phyloP scores from a whole-genome alignment of 2,797 vertebrate genomes.

The Sus cebifrons region DNA sequence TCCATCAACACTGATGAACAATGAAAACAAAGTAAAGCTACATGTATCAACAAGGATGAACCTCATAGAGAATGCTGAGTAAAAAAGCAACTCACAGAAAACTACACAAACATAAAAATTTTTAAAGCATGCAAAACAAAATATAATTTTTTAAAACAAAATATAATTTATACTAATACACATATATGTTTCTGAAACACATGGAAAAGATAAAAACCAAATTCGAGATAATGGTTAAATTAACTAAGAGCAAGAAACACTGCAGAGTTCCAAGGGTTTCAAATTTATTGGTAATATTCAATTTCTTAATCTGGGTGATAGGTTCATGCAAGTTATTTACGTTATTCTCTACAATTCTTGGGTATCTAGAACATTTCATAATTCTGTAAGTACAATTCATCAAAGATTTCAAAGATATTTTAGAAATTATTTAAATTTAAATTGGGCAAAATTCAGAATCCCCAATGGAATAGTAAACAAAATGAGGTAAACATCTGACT shows the following conservation, averaged over 20 bases:
- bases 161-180: neutral
- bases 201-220: neutral
- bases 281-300: too few relatives aligned
- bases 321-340: neutral
- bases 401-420: conserved; percentile 38
- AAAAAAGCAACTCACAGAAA: conserved; percentile 5
- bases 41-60: neutral
- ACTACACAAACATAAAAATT: neutral
- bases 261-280: too few relatives aligned
- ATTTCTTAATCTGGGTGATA: neutral
- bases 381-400: conserved; percentile 2
- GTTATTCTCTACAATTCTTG: conserved; percentile 28
- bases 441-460: conserved; percentile 12
- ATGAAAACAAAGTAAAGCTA: conserved; percentile 7
- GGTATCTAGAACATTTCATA: conserved; percentile 10
- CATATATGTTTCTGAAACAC: neutral
- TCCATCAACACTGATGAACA: neutral
- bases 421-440: neutral
- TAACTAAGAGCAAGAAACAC: too few relatives aligned
- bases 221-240: neutral
- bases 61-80: neutral
- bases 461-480: conserved; percentile 51
- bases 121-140: neutral
- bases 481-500: conserved; percentile 20
- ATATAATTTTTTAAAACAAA: neutral